A percentile compares a stretch with the other conserved stretches of the same genome.
Evolutionary conservation across 1,140 invertebrate species (phyloP).

Genomic region (Diploscapter pachys): DNA sequence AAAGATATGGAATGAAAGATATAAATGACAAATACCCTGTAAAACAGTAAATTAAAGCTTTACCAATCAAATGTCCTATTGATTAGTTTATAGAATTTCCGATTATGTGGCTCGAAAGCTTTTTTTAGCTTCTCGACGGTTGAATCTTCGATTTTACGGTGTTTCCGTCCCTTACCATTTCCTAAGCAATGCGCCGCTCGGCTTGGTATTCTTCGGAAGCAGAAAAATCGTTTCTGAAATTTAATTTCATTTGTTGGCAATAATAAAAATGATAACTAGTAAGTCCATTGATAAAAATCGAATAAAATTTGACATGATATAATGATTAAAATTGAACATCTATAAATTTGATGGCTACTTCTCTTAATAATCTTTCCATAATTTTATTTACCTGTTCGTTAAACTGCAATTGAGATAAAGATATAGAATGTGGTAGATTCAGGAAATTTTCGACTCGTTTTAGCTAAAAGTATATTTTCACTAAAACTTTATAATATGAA

Average conservation of each 20-base stretch:
- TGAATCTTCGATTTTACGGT: constrained; percentile 13
- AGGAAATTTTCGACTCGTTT: constrained; percentile 47
- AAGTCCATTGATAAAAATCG: too few species aligned
- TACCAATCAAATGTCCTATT: constrained; percentile 34
- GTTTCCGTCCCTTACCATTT: constrained; percentile 40
- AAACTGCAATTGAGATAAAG: constrained; percentile 47
- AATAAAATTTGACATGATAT: too few species aligned
- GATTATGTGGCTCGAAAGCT: constrained; percentile 37
- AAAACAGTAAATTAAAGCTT: neutral
- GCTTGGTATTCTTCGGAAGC: constrained; percentile 54
- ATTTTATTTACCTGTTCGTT: constrained; percentile 44
- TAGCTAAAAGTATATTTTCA: constrained; percentile 35
- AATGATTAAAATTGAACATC: too few species aligned
- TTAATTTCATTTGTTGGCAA: too few species aligned
- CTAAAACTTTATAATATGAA: too few species aligned
- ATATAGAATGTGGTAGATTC: constrained; percentile 31
- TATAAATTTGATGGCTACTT: too few species aligned
- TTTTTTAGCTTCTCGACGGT: constrained; percentile 12
- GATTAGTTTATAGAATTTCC: constrained; percentile 38
- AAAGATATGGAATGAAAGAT: too few species aligned
- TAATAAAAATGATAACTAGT: too few species aligned
- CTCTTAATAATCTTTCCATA: too few species aligned
- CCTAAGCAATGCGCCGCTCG: constrained; percentile 40
- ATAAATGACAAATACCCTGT: too few species aligned
- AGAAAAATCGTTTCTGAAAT: constrained; percentile 60